Percentiles rank a stretch among this genome's conserved stretches.
Conservation (phyloP, 2,888 invertebrate genomes). For the Pimpla rufipes region DNA sequence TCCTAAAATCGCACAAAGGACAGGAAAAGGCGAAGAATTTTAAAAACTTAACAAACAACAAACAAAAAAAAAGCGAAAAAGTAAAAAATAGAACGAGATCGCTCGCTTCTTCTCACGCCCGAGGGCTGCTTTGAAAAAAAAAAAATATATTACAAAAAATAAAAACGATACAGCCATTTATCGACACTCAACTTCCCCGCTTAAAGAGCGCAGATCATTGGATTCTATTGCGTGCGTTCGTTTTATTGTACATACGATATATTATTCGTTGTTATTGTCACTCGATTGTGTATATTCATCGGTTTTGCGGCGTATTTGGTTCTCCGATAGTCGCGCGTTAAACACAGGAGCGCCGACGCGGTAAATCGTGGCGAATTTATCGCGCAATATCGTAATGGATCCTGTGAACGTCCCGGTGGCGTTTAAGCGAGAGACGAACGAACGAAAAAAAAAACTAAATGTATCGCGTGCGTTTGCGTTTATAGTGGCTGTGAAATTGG, state of each 20-base stretch:
- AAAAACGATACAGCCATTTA: conserved; percentile 14
- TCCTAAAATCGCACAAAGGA: conserved; percentile 39
- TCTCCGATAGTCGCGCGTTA: neutral
- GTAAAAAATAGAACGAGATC: neutral
- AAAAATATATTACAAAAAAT: too few relatives aligned
- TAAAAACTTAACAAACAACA: too few relatives aligned
- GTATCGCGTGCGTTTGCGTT: conserved; percentile 37
- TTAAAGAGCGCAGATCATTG: conserved; percentile 23
- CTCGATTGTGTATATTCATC: neutral
- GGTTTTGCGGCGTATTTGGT: neutral
- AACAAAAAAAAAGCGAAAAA: neutral
- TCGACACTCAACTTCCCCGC: conserved; percentile 10
- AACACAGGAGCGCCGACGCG: neutral
- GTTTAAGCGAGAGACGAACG: conserved; percentile 13
- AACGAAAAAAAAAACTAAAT: too few relatives aligned
- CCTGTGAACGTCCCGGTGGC: neutral
- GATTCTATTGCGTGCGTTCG: conserved; percentile 1
- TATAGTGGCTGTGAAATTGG: conserved; percentile 58
- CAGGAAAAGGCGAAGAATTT: conserved; percentile 12
- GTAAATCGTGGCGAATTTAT: neutral
- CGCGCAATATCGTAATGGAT: conserved; percentile 21
- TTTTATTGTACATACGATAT: neutral
- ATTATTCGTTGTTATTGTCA: neutral
- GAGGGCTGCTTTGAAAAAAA: neutral
- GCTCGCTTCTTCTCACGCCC: conserved; percentile 1